Evolutionary conservation across 2,888 invertebrate genomes (phyloP), one percentile per base, ranked within the genome.

Genomic region (Idaea aversata): DNA sequence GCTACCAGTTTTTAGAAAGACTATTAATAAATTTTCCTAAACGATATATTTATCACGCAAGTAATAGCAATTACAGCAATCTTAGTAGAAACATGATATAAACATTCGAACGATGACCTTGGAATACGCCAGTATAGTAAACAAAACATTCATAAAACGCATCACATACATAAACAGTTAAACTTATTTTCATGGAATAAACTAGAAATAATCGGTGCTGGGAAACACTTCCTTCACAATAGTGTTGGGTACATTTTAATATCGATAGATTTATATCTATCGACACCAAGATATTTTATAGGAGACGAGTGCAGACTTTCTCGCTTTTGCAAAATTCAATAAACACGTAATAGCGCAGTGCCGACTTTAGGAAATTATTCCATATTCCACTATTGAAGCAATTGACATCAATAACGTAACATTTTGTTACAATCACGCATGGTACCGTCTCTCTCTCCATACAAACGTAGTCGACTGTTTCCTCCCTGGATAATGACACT

Each of bases 11-110:
- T 47, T 47, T 10, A 10, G 47, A 47, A 47, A 47, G 47, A 7
- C 47, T 47, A 47, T 47, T 47, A 13, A 47, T 47, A 47, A 5
- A 47, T 7, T 47, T 47, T 47, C 47, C 47, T 13, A 47, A 47
- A 47, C 47, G 47, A 47, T 47, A 13, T 47, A 47, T 47, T 7
- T 47, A 47, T 47, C 13, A 13, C 47, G 47, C 47, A 47, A 13
- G 47, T 47, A 47, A 63, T n/a, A 63, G 38, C 38, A 13, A 16
- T 61, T 38, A 60, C 60, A 57, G 15, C 47, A n/a, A 61, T 61
- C 38, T 16, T 16, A 38, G 38, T 38, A 13, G 47, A 47, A 47
- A 47, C 47, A 47, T 13, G 47, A 47, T 47, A 47, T 47, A 47
- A 47, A 47, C 47, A 47, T 10, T 13, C 47, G 47, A 47, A 47